Conservation (phyloP, 2,888 invertebrate species). For the Megaustenia siamemsis region DNA sequence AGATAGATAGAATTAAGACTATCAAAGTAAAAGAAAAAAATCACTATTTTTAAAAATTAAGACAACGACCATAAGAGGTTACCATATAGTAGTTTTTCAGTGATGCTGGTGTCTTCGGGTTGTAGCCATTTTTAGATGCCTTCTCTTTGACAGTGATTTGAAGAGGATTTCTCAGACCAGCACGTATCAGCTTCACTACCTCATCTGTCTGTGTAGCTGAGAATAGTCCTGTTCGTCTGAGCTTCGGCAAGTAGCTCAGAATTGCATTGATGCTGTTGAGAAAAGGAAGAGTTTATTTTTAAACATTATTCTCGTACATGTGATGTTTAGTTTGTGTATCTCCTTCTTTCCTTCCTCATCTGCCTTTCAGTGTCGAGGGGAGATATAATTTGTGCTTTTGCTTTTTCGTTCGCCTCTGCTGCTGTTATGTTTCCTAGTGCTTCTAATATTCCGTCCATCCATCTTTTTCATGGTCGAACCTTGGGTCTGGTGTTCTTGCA, state of each 20-base stretch:
- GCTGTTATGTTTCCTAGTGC: no score
- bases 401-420: no score
- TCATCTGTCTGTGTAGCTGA: constrained; percentile 83
- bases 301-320: no score
- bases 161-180: constrained; percentile 95
- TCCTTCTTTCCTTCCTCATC: no score
- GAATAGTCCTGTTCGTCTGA: constrained; percentile 95
- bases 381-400: no score
- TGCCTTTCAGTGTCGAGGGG: no score
- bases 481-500: no score
- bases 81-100: constrained; percentile 88
- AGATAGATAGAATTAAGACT: no score
- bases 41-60: not conserved
- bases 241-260: constrained; percentile 92
- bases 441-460: no score
- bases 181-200: constrained; percentile 92
- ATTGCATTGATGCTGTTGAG: constrained; percentile 88
- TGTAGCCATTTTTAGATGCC: constrained; percentile 77
- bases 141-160: constrained; percentile 94
- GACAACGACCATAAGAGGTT: not conserved
- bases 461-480: no score
- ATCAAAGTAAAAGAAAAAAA: no score
- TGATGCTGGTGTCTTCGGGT: constrained; percentile 81
- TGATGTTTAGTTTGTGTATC: no score
- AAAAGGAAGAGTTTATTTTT: not conserved